These are phyloP conservation scores for Branchinecta lynchi DNA, from an alignment of 1,140 invertebrate genomes.

Conservation along the genomic window DNA sequence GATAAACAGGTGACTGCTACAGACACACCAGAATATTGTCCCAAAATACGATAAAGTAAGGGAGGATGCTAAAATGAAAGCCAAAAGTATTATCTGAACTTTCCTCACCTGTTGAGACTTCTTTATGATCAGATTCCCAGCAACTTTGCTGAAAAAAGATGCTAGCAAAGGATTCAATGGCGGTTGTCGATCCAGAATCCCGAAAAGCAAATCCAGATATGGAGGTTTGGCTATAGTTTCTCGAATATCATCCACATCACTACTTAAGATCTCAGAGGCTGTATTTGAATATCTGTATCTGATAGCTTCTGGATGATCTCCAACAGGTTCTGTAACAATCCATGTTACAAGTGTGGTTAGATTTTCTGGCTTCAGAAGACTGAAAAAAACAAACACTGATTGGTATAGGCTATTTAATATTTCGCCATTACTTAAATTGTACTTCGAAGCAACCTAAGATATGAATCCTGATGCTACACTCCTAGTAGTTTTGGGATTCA, in stretches of 20 bases:
- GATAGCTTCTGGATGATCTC: neutral
- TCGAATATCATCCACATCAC: neutral
- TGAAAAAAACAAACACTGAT: neutral
- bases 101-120: neutral
- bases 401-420: no score
- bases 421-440: no score
- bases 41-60: no score
- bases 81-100: no score
- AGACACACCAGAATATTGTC: no score
- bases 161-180: neutral
- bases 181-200: neutral
- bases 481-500: no score
- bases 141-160: neutral
- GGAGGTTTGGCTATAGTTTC: neutral
- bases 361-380: neutral
- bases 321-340: neutral
- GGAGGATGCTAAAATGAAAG: no score
- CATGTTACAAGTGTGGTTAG: neutral
- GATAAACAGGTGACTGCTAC: no score
- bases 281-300: neutral
- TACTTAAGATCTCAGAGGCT: neutral
- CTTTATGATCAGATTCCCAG: neutral
- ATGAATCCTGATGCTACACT: no score
- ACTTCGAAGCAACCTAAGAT: no score
- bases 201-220: neutral